A percentile compares a stretch with the other conserved stretches of the same genome.
Evolutionary conservation across 2,888 invertebrate genomes (phyloP).

Genomic region (Myopa tessellatipennis): DNA sequence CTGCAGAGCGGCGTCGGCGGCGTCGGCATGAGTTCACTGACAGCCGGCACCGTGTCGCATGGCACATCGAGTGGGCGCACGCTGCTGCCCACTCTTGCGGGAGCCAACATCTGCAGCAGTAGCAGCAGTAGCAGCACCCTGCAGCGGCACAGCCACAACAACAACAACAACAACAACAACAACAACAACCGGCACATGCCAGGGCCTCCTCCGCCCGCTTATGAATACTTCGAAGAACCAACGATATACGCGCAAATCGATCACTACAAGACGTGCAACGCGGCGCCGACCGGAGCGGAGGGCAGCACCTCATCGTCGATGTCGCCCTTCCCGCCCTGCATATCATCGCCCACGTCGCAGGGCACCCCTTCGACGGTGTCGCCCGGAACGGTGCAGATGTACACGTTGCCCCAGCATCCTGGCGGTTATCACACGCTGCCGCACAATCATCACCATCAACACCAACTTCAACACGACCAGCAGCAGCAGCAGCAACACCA

Average conservation of each 20-base stretch:
- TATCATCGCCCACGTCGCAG: conserved; percentile 68
- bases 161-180: conserved; percentile 43
- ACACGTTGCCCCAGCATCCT: conserved; percentile 65
- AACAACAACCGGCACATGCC: conserved; percentile 37
- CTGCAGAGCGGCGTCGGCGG: conserved; percentile 44
- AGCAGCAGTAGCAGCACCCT: conserved; percentile 59
- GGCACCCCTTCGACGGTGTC: conserved; percentile 66
- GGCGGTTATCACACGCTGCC: conserved; percentile 67
- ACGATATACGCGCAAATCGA: conserved; percentile 82
- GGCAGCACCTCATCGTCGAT: conserved; percentile 53
- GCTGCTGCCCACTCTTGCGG: conserved; percentile 60
- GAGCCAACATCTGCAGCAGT: conserved; percentile 1
- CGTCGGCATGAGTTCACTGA: conserved; percentile 49
- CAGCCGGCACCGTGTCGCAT: conserved; percentile 58
- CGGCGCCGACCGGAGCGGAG: conserved; percentile 45
- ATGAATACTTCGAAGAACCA: conserved; percentile 73
- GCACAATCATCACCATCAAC: conserved; percentile 64
- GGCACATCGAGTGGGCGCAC: conserved; percentile 61
- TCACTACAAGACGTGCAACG: conserved; percentile 70
- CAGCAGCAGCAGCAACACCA: conserved; percentile 45
- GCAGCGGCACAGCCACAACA: conserved; percentile 61
- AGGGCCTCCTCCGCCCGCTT: conserved; percentile 58
- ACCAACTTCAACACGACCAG: conserved; percentile 50
- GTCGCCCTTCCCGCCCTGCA: conserved; percentile 68
- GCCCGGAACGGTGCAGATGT: conserved; percentile 67